These are phyloP conservation scores for Eclectus roratus DNA, from an alignment of 2,113 vertebrate genomes.

Conservation along the genomic window DNA sequence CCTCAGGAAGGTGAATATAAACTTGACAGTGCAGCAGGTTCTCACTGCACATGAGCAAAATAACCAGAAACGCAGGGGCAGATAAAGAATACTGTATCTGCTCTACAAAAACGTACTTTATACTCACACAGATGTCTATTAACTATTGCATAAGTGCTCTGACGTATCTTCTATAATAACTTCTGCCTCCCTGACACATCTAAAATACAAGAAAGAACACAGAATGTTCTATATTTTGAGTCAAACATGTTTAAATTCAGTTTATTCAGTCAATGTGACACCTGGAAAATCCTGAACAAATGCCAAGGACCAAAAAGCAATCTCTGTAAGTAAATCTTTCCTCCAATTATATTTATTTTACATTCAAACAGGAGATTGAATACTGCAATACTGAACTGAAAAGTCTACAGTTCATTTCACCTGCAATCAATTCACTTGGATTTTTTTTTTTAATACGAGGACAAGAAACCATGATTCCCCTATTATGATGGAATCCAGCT, in stretches of 20 bases:
- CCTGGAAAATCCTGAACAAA: neutral
- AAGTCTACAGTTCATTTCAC: neutral
- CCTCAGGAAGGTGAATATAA: constrained; percentile 77
- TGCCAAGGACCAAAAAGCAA: neutral
- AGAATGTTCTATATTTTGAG: neutral
- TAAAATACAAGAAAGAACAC: neutral
- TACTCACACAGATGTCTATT: neutral
- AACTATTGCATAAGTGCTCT: neutral
- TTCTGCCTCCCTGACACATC: neutral
- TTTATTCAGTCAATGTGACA: neutral
- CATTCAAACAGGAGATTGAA: neutral
- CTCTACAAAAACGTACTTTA: neutral
- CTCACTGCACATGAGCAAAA: neutral
- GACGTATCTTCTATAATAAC: neutral
- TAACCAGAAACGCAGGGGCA: neutral
- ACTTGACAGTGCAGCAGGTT: neutral
- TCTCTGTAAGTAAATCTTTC: neutral
- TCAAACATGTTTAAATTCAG: neutral
- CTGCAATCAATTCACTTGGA: neutral
- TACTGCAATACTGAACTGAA: neutral
- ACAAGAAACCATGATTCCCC: neutral
- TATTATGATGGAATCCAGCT: neutral
- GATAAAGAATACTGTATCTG: neutral
- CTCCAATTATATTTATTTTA: neutral
- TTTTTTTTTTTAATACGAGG: neutral